A percentile compares a stretch with the other conserved stretches of the same genome.
Conservation (phyloP, 2,888 invertebrate genomes). For the Acrocyrtus sp. region DNA sequence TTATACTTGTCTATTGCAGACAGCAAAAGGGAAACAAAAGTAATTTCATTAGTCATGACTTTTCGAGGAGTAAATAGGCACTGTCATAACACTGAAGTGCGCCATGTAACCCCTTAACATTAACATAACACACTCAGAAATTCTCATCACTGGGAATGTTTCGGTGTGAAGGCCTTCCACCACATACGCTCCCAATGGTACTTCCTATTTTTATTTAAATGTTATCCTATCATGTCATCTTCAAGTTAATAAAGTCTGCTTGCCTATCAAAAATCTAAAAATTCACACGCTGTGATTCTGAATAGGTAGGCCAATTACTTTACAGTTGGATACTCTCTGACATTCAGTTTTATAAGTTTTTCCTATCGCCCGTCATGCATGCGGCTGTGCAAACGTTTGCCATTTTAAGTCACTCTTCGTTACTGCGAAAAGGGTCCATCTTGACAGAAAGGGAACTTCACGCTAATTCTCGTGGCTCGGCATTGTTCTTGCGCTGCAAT, state of each 20-base stretch:
- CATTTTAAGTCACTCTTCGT: not conserved
- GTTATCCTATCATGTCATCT: conserved; percentile 6
- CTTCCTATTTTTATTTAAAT: conserved; percentile 38
- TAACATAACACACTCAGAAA: not conserved
- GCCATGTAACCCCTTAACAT: too few relatives aligned
- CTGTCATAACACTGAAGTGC: not conserved
- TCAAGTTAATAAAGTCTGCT: not conserved
- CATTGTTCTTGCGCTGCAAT: not conserved
- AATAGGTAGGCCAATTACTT: not conserved
- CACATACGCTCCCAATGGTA: conserved; percentile 35
- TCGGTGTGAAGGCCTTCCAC: conserved; percentile 46
- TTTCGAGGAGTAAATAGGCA: too few relatives aligned
- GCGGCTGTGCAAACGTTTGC: too few relatives aligned
- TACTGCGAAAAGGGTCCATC: too few relatives aligned
- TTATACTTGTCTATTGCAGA: not conserved
- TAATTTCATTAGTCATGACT: too few relatives aligned
- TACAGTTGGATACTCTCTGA: not conserved
- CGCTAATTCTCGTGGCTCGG: not conserved
- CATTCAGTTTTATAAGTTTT: too few relatives aligned
- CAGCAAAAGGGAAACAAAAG: too few relatives aligned
- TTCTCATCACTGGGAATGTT: conserved; percentile 48
- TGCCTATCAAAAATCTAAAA: not conserved
- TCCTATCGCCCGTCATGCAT: not conserved
- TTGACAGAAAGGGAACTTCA: not conserved
- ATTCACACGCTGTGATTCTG: not conserved